Evolutionary conservation across 2,888 invertebrate genomes (phyloP).

Genomic region (Sesia bembeciformis): DNA sequence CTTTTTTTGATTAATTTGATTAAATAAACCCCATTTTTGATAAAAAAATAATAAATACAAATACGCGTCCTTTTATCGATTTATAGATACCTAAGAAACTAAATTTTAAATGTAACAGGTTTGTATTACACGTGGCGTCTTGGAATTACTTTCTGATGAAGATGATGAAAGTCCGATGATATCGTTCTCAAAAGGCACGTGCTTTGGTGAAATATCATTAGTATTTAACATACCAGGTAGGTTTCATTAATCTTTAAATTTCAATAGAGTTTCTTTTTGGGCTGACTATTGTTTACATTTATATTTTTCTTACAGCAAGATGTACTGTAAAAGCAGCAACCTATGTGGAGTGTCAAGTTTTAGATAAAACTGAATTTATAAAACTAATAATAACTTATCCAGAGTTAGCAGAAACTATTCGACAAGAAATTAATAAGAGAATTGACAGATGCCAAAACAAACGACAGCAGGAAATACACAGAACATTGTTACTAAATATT

Average conservation of each 20-base stretch:
- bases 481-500: slow-evolving; percentile 45
- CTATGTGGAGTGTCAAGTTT: slow-evolving; percentile 70
- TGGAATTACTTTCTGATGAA: slow-evolving; percentile 68
- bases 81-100: too few species aligned
- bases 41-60: not conserved
- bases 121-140: slow-evolving; percentile 61
- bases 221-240: slow-evolving; percentile 62
- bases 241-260: not conserved
- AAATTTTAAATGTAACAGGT: slow-evolving; percentile 30
- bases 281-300: not conserved
- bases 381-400: slow-evolving; percentile 65
- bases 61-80: too few species aligned
- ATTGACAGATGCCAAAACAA: slow-evolving; percentile 35
- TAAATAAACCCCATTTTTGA: not conserved
- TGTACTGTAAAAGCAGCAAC: slow-evolving; percentile 68
- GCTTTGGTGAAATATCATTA: slow-evolving; percentile 68
- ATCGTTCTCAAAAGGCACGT: slow-evolving; percentile 64
- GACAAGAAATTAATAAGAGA: slow-evolving; percentile 40
- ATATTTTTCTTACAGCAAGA: slow-evolving; percentile 37
- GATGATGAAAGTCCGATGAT: slow-evolving; percentile 71
- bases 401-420: slow-evolving; percentile 42
- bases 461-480: slow-evolving; percentile 18
- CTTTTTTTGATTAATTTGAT: not conserved
- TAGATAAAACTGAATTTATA: slow-evolving; percentile 62
- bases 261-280: not conserved